Percentiles rank a stretch among this genome's conserved stretches.
Evolutionary conservation across 2,888 invertebrate species (phyloP).

Genomic region (Trissolcus brochymenae): DNA sequence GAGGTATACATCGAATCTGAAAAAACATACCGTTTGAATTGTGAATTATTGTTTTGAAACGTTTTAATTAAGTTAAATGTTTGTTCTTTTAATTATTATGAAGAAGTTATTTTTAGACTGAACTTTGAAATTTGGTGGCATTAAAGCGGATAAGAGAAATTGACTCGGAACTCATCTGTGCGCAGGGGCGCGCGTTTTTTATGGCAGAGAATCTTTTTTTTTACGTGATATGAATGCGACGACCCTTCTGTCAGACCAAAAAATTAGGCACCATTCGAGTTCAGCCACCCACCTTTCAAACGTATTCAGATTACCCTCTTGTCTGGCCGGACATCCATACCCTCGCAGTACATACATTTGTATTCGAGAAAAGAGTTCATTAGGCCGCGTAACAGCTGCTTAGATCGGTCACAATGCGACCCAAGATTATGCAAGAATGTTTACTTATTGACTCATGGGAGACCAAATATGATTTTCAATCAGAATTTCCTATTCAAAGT

Average conservation of each 20-base stretch:
- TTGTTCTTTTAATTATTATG: no score
- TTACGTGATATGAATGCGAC: constrained; percentile 49
- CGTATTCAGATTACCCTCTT: constrained; percentile 68
- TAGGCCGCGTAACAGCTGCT: constrained; percentile 62
- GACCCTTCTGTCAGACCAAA: constrained; percentile 60
- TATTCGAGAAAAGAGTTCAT: constrained; percentile 58
- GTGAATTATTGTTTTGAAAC: no score
- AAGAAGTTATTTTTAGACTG: no score
- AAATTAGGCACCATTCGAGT: constrained; percentile 68
- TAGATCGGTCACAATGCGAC: constrained; percentile 44
- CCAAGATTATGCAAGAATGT: constrained; percentile 53
- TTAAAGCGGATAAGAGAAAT: neutral
- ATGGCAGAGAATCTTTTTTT: constrained; percentile 28
- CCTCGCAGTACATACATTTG: constrained; percentile 34
- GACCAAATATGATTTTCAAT: constrained; percentile 17
- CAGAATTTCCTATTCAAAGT: neutral
- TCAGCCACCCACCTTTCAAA: constrained; percentile 68
- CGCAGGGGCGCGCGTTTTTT: constrained; percentile 14
- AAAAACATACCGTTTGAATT: no score
- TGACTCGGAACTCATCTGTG: neutral
- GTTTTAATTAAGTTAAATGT: no score
- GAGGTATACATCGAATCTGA: no score
- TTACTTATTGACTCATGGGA: constrained; percentile 44
- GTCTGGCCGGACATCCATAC: constrained; percentile 51
- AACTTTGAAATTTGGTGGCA: no score